Evolutionary conservation across 2,113 vertebrate species (phyloP).

Genomic region (Chloropsis cyanopogon): DNA sequence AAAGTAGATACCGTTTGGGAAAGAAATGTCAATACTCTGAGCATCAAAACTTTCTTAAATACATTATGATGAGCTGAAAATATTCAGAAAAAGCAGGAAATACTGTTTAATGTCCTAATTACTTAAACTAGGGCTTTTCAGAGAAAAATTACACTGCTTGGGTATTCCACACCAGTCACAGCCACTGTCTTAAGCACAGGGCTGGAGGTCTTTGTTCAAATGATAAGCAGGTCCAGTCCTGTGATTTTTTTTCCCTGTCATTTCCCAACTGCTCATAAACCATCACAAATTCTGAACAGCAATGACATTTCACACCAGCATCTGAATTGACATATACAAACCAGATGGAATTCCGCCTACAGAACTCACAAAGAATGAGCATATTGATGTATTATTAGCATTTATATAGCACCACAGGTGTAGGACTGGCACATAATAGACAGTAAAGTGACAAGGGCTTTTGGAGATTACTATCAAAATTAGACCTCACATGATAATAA

Average conservation of each 20-base stretch:
- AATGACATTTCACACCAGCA: slow-evolving; percentile 2
- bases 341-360: slow-evolving; percentile 60
- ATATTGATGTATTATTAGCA: slow-evolving; percentile 39
- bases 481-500: slow-evolving; percentile 11
- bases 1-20: not conserved
- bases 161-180: not conserved
- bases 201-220: not conserved
- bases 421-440: slow-evolving; percentile 45
- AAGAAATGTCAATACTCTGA: not conserved
- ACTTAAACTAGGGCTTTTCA: not conserved
- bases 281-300: slow-evolving; percentile 9
- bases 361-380: slow-evolving; percentile 12
- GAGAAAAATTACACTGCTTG: not conserved
- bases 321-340: not conserved
- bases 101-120: not conserved
- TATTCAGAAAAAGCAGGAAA: not conserved
- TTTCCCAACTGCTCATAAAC: slow-evolving; percentile 4
- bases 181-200: not conserved
- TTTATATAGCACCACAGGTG: slow-evolving; percentile 43
- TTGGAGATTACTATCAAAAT: not conserved
- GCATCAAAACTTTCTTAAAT: not conserved
- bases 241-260: not conserved
- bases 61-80: not conserved
- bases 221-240: not conserved
- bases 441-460: slow-evolving; percentile 28